These are phyloP conservation scores for Lysandra bellargus DNA, from an alignment of 2,888 invertebrate genomes.

Conservation along the genomic window DNA sequence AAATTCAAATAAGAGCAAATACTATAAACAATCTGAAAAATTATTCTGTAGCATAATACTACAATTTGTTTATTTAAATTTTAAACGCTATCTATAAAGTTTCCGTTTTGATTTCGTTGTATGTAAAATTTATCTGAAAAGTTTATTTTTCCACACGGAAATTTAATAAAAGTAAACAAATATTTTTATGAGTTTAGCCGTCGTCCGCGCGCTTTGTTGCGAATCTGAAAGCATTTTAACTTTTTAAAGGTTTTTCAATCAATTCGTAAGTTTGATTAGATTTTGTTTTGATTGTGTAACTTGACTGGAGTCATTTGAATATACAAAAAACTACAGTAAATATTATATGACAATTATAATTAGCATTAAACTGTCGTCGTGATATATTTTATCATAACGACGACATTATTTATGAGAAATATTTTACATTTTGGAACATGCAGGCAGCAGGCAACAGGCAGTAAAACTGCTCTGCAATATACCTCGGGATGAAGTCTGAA, in stretches of 20 bases:
- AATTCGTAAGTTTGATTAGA: background rate
- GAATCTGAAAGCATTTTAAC: background rate
- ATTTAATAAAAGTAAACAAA: conserved; percentile 17
- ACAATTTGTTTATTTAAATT: background rate
- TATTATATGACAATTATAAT: too few relatives aligned
- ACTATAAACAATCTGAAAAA: background rate
- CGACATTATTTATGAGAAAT: too few relatives aligned
- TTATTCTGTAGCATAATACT: background rate
- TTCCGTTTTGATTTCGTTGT: background rate
- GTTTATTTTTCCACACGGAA: background rate
- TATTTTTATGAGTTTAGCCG: conserved; percentile 7
- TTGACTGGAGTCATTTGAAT: too few relatives aligned
- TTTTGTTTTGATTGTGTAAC: background rate
- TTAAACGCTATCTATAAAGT: background rate
- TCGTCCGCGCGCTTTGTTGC: background rate
- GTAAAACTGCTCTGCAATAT: too few relatives aligned
- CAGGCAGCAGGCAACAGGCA: too few relatives aligned
- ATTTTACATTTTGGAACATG: too few relatives aligned
- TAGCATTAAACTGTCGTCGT: too few relatives aligned
- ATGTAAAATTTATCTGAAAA: background rate
- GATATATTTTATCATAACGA: too few relatives aligned
- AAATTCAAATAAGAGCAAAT: background rate
- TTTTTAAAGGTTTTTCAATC: background rate
- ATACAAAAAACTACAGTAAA: too few relatives aligned
- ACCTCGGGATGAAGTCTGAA: too few relatives aligned